Percentiles rank a stretch among this genome's conserved stretches.
phyloP scores from a whole-genome alignment of 2,888 invertebrate species.

The Agrochola litura region DNA sequence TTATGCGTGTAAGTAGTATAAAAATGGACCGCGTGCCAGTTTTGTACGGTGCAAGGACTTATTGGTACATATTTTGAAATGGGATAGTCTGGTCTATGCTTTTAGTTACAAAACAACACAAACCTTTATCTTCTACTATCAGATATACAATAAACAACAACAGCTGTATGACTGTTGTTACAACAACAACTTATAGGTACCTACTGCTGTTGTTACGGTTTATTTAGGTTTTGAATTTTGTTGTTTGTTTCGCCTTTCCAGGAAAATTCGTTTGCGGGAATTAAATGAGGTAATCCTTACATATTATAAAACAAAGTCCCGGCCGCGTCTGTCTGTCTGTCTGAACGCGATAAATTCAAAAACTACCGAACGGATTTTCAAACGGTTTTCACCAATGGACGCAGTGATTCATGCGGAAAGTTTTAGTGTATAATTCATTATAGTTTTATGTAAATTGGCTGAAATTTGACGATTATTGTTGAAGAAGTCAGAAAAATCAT shows the following conservation, averaged over 20 bases:
- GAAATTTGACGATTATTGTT: no score
- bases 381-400: no score
- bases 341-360: no score
- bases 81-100: background rate
- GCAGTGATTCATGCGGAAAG: no score
- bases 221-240: background rate
- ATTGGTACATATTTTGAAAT: constrained; percentile 8
- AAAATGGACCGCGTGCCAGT: constrained; percentile 52
- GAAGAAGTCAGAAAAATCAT: no score
- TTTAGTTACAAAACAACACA: constrained; percentile 7
- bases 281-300: background rate
- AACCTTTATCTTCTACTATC: background rate
- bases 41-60: constrained; percentile 18
- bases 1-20: constrained; percentile 48
- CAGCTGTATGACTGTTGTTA: no score
- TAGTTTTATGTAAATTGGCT: no score
- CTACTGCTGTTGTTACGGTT: background rate
- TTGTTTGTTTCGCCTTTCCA: background rate
- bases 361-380: no score
- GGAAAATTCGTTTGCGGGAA: background rate
- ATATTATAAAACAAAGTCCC: no score
- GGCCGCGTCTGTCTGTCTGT: no score
- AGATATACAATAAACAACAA: background rate
- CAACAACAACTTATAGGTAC: no score
- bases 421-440: no score